phyloP scores from a whole-genome alignment of 2,888 invertebrate genomes.

The Beris morrisii region DNA sequence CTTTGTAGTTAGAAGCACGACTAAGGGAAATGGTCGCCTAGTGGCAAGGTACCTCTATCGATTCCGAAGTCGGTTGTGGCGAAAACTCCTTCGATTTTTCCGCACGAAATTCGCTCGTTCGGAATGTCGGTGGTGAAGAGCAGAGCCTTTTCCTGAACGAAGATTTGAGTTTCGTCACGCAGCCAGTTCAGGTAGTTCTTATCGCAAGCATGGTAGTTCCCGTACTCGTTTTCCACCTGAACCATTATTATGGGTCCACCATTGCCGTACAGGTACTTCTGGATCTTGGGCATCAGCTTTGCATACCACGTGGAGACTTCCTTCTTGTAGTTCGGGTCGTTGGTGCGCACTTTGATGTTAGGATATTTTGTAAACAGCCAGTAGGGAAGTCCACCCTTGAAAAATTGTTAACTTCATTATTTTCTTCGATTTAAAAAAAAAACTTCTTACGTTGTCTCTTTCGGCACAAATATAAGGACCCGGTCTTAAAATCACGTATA shows the following conservation, averaged over 20 bases:
- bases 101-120: constrained; percentile 59
- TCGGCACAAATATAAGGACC: constrained; percentile 94
- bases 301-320: constrained; percentile 61
- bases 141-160: constrained; percentile 56
- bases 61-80: constrained; percentile 78
- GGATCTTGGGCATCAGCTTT: constrained; percentile 58
- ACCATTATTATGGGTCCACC: constrained; percentile 87
- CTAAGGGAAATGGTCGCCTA: neutral
- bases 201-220: constrained; percentile 75
- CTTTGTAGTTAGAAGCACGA: neutral
- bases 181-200: constrained; percentile 68
- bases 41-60: constrained; percentile 52
- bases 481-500: constrained; percentile 79
- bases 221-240: constrained; percentile 91
- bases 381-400: constrained; percentile 75
- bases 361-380: constrained; percentile 67
- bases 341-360: constrained; percentile 65
- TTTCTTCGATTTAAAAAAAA: neutral
- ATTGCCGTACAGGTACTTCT: constrained; percentile 61
- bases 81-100: constrained; percentile 70
- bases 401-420: neutral
- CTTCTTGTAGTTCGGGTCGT: constrained; percentile 60
- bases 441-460: constrained; percentile 66
- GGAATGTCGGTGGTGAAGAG: constrained; percentile 84
- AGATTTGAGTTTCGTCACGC: constrained; percentile 62